phyloP scores from a whole-genome alignment of 2,113 vertebrate species.

The Chaetops frenatus region DNA sequence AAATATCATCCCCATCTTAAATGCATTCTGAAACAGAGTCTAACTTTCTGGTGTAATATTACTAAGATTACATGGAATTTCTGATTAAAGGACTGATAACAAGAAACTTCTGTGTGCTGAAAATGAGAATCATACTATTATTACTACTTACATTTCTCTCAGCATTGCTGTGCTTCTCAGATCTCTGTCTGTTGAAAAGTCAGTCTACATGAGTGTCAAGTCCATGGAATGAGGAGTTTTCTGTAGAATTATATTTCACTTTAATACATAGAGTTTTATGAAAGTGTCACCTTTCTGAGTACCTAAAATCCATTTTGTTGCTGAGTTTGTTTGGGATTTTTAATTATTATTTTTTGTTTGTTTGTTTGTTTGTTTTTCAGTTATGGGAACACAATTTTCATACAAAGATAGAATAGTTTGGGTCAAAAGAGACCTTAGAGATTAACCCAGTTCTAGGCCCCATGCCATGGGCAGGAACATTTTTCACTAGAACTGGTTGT shows the following conservation, averaged over 20 bases:
- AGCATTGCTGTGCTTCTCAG: background rate
- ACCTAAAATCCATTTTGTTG: background rate
- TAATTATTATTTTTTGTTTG: too few relatives aligned
- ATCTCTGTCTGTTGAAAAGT: background rate
- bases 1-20: background rate
- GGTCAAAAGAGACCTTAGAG: background rate
- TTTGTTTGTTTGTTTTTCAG: background rate
- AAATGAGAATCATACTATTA: background rate
- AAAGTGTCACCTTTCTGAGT: background rate
- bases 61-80: background rate
- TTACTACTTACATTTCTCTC: background rate
- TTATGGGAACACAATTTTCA: background rate
- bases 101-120: background rate
- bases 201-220: background rate
- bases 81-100: background rate
- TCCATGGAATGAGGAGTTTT: rapidly evolving
- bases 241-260: background rate
- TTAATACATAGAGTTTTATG: background rate
- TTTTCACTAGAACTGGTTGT: background rate
- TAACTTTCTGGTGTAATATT: background rate
- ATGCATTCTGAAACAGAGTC: background rate
- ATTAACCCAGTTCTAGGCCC: background rate
- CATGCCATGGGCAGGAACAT: background rate
- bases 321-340: background rate
- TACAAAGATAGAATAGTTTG: background rate